Percentiles rank a stretch among this genome's conserved stretches.
Conservation (phyloP, 2,113 vertebrate species). For the Carassius gibelio region DNA sequence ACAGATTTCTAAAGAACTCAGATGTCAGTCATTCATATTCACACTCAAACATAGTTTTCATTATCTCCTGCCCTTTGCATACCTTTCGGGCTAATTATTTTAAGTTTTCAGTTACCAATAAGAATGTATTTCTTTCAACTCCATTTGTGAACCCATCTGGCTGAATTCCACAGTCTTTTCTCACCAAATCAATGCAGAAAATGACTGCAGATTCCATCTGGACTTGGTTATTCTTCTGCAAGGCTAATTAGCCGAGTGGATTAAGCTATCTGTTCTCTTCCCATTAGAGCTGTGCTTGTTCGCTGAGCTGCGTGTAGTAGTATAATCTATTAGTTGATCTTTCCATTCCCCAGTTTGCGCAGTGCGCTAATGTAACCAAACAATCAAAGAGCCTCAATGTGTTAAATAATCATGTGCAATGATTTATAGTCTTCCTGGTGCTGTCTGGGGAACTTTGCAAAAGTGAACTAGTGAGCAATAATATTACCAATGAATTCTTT, state of each 20-base stretch:
- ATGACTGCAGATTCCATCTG: background rate
- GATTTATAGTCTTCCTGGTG: background rate
- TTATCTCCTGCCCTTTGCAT: background rate
- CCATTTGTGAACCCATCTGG: background rate
- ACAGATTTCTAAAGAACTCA: background rate
- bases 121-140: background rate
- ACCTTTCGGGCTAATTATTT: background rate
- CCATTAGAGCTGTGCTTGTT: background rate
- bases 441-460: slow-evolving; percentile 7
- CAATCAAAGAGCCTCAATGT: background rate
- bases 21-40: background rate
- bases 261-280: slow-evolving; percentile 15
- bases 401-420: slow-evolving; percentile 25
- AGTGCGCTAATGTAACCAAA: background rate
- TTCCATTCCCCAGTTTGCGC: background rate
- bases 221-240: background rate
- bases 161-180: background rate
- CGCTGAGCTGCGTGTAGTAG: background rate
- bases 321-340: background rate
- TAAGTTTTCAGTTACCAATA: background rate
- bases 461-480: background rate
- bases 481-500: background rate
- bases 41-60: background rate
- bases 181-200: background rate
- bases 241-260: background rate